phyloP scores from a whole-genome alignment of 2,113 vertebrate genomes.

The Scophthalmus maximus region DNA sequence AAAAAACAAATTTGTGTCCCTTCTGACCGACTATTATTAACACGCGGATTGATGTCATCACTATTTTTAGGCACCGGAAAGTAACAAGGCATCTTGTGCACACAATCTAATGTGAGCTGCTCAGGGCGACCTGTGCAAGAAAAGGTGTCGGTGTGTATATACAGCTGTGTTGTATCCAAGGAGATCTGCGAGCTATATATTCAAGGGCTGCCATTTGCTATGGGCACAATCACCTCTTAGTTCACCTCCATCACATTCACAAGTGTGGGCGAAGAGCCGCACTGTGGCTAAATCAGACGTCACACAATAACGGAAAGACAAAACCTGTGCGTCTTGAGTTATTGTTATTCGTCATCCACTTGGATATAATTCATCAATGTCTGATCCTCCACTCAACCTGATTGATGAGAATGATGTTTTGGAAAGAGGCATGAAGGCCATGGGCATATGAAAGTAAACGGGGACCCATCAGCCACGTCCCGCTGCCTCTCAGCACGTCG shows the following conservation, averaged over 20 bases:
- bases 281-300: constrained; percentile 1
- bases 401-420: constrained; percentile 18
- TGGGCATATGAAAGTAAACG: constrained; percentile 56
- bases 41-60: constrained; percentile 49
- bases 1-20: constrained; percentile 57
- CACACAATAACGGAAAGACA: not conserved
- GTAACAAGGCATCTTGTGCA: constrained; percentile 4
- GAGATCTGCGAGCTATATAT: not conserved
- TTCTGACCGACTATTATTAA: constrained; percentile 62
- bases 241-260: constrained; percentile 13
- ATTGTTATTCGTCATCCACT: constrained; percentile 1
- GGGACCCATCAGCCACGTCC: constrained; percentile 15
- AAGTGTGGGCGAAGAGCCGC: not conserved
- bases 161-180: not conserved
- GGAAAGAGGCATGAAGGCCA: constrained; percentile 38
- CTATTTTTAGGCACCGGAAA: constrained; percentile 49
- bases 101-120: not conserved
- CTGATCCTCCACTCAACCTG: constrained; percentile 27
- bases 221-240: not conserved
- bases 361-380: constrained; percentile 20
- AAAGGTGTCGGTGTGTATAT: not conserved
- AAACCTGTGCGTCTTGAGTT: not conserved
- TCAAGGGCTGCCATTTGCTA: not conserved
- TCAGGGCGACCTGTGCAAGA: not conserved
- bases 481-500: constrained; percentile 21